Evolutionary conservation across 2,888 invertebrate genomes (phyloP).

Genomic region (Operophtera brumata): DNA sequence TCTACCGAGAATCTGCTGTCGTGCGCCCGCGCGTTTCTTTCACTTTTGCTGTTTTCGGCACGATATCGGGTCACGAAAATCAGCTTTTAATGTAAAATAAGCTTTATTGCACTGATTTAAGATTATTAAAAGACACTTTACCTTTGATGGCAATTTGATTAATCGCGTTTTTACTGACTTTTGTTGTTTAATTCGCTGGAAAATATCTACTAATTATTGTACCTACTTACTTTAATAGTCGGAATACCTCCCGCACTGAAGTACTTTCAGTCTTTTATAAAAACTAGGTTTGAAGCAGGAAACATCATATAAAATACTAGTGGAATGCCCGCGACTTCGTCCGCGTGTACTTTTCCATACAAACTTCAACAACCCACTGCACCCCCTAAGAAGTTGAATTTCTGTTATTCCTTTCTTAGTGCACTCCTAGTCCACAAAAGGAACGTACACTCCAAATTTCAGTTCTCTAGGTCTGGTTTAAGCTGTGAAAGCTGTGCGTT

Average conservation of each 20-base stretch:
- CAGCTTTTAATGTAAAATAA: background rate
- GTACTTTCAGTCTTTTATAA: background rate
- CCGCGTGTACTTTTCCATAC: too few relatives aligned
- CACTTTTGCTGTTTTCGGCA: conserved; percentile 57
- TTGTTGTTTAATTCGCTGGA: conserved; percentile 16
- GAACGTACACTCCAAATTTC: too few relatives aligned
- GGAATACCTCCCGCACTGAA: background rate
- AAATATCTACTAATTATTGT: conserved; percentile 5
- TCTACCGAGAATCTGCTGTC: conserved; percentile 48
- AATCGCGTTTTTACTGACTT: conserved; percentile 23
- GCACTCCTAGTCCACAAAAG: too few relatives aligned
- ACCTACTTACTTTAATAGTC: background rate
- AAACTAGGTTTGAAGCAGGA: too few relatives aligned
- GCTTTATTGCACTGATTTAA: background rate
- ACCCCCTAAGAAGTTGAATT: too few relatives aligned
- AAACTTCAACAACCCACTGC: too few relatives aligned
- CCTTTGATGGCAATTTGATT: conserved; percentile 30
- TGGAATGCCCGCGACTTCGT: too few relatives aligned
- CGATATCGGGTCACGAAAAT: conserved; percentile 21
- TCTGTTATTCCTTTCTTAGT: too few relatives aligned
- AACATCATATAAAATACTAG: too few relatives aligned
- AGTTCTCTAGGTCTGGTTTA: too few relatives aligned
- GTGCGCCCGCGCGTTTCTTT: conserved; percentile 61
- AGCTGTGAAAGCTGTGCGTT: too few relatives aligned
- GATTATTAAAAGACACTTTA: conserved; percentile 22